Conservation (phyloP, 2,113 vertebrate species). For the Coryphaenoides rupestris region DNA sequence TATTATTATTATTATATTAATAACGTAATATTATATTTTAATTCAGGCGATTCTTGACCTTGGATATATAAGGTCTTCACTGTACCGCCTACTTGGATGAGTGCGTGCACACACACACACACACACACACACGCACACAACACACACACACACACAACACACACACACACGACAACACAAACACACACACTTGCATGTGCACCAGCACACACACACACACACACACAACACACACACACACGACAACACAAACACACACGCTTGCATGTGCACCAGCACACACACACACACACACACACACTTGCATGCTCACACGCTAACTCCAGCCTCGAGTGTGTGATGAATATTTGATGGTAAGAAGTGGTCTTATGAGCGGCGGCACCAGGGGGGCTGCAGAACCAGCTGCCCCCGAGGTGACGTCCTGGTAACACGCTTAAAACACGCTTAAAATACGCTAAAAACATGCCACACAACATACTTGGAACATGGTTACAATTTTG, state of each 20-base stretch:
- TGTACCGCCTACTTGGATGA: no score
- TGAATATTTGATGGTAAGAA: slow-evolving; percentile 52
- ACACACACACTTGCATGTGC: slow-evolving; percentile 15
- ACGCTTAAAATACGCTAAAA: no score
- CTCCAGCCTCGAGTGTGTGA: slow-evolving; percentile 26
- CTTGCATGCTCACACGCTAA: slow-evolving; percentile 17
- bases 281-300: slow-evolving; percentile 13
- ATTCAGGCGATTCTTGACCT: no score
- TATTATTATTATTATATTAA: no score
- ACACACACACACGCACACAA: slow-evolving; percentile 11
- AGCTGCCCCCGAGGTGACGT: slow-evolving; percentile 29
- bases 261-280: slow-evolving; percentile 20
- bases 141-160: slow-evolving; percentile 15
- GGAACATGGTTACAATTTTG: no score
- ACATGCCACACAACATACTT: no score
- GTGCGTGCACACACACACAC: slow-evolving; percentile 20
- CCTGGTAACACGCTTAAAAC: slow-evolving; percentile 20
- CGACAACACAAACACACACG: slow-evolving; percentile 1
- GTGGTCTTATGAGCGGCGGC: slow-evolving; percentile 52
- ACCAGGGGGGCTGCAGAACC: slow-evolving; percentile 44
- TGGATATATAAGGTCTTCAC: no score
- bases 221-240: slow-evolving; percentile 22
- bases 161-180: no score
- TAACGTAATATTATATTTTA: no score
- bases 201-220: slow-evolving; percentile 16